Evolutionary conservation across 2,888 invertebrate genomes (phyloP).

Genomic region (Tetragonula carbonaria): DNA sequence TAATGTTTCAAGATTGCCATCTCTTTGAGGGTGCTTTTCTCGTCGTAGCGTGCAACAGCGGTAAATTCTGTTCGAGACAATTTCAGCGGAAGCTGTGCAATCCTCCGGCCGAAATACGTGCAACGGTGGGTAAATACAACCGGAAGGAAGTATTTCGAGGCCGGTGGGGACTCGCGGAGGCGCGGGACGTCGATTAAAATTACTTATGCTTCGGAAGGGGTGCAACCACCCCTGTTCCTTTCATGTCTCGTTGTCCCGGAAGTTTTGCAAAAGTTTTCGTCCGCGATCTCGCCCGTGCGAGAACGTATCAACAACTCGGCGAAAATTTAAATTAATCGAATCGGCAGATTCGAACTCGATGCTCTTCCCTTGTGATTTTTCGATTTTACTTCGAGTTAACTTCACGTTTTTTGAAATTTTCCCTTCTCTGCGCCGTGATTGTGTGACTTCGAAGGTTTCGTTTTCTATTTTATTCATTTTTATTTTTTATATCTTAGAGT

Average conservation of each 20-base stretch:
- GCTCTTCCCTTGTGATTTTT: neutral
- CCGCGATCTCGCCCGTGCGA: neutral
- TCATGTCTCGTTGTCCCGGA: conserved; percentile 17
- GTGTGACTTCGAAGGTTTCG: no score
- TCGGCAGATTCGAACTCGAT: neutral
- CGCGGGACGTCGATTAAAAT: conserved; percentile 27
- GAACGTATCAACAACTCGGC: neutral
- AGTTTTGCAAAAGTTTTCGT: conserved; percentile 26
- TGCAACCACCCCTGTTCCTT: conserved; percentile 3
- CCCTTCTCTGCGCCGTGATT: no score
- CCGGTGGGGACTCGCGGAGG: neutral
- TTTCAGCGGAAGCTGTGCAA: conserved; percentile 24
- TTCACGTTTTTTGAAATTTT: no score
- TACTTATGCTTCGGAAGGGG: conserved; percentile 17
- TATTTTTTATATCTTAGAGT: no score
- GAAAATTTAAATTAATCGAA: neutral
- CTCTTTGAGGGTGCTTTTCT: neutral
- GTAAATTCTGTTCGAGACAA: conserved; percentile 30
- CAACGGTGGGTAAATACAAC: conserved; percentile 28
- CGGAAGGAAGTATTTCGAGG: conserved; percentile 34
- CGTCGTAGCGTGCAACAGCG: neutral
- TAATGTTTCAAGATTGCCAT: conserved; percentile 21
- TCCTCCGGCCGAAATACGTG: conserved; percentile 3
- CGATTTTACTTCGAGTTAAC: neutral
- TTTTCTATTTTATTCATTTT: no score